Evolutionary conservation across 2,888 invertebrate species (phyloP), one percentile per base, ranked within the genome.

Genomic region (Geophilus truncorum): DNA sequence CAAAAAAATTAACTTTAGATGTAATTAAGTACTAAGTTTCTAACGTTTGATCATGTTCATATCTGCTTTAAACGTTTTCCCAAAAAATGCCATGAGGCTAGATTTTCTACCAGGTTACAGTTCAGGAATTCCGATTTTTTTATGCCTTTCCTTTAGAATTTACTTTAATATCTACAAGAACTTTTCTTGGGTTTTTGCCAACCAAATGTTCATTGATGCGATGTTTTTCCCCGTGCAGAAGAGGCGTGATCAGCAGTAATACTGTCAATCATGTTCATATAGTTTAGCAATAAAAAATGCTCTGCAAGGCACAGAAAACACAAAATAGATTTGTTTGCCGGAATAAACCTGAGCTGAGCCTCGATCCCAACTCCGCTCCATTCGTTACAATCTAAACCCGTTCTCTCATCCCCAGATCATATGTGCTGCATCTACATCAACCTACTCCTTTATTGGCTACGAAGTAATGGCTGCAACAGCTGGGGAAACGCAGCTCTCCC

Each of bases 371-470:
- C n/a, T n/a, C 6, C 10, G 3, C 75, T 25, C 21, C 21, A 6
- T 75, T 23, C 12, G 12, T 75, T 28, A 4, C 28, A 75, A 25
- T 75, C 18, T 57, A 21, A 7, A 57, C 6, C 0, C 1, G 18
- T 75, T 1, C 18, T 75, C 15, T 77, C 23, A 15, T 77, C 51
- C 25, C 0, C 34, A 84, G 84, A 81, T 83, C 34, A 81, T 84
- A 76, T 83, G 82, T 23, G 84, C 82, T 3, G 81, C 84, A 1
- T 82, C 83, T 1, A 28, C 82, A 6, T 83, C 83, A 25, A 82
- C 81, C 78, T 83, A 83, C 51, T 82, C 83, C 15, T 84, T 84
- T 45, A 81, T 83, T 57, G 84, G 84, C 21, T 84, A 83, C 75
- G 83, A 84, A 70, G 77, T 83, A 3, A 81, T 83, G 28, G 83